A percentile compares a stretch with the other conserved stretches of the same genome.
phyloP scores from a whole-genome alignment of 2,888 invertebrate genomes.

The Palloptera scutellata region DNA sequence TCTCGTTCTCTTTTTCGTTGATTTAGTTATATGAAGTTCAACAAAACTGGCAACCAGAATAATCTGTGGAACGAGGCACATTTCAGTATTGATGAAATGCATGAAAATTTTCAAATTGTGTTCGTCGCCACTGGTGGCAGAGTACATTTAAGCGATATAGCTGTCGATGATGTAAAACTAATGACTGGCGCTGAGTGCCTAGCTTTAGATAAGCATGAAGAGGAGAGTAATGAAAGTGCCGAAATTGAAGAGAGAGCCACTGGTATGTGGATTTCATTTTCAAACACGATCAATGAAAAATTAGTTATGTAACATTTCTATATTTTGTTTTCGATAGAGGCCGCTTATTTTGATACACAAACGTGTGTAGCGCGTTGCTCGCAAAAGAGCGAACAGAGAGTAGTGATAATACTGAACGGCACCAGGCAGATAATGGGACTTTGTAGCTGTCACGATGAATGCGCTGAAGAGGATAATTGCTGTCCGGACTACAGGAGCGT shows the following conservation, averaged over 20 bases:
- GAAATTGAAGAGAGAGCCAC: slow-evolving; percentile 34
- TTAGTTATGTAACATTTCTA: background rate
- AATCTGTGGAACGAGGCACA: slow-evolving; percentile 72
- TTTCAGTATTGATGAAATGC: slow-evolving; percentile 64
- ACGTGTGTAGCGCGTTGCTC: slow-evolving; percentile 68
- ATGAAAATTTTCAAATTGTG: slow-evolving; percentile 71
- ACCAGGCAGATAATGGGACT: slow-evolving; percentile 45
- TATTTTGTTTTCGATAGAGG: slow-evolving; percentile 30
- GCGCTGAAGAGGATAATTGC: slow-evolving; percentile 68
- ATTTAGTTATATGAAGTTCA: slow-evolving; percentile 66
- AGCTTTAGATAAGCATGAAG: slow-evolving; percentile 16
- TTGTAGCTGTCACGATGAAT: slow-evolving; percentile 71
- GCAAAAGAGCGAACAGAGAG: slow-evolving; percentile 31
- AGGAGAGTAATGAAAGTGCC: slow-evolving; percentile 33
- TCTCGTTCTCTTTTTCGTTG: background rate
- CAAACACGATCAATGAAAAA: background rate
- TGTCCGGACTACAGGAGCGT: slow-evolving; percentile 73
- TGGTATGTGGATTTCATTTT: slow-evolving; percentile 28
- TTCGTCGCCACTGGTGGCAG: slow-evolving; percentile 77
- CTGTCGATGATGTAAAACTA: slow-evolving; percentile 80
- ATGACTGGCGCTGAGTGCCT: slow-evolving; percentile 63
- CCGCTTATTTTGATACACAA: slow-evolving; percentile 60
- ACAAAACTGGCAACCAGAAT: slow-evolving; percentile 74
- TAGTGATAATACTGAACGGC: slow-evolving; percentile 30
- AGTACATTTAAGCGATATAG: slow-evolving; percentile 78